Evolutionary conservation across 1,140 invertebrate genomes (phyloP).

Genomic region (Melanaphis sacchari): DNA sequence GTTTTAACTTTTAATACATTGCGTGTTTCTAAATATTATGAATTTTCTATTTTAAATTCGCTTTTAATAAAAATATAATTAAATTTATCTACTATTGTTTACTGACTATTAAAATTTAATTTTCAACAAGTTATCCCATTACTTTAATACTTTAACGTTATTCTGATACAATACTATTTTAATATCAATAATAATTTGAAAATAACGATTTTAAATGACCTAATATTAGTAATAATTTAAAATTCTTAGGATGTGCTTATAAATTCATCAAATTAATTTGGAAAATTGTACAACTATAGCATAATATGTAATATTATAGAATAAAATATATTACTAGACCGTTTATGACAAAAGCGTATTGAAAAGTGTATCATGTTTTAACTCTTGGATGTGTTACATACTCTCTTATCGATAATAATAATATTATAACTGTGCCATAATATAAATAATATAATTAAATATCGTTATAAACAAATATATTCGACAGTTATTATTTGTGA

Average conservation of each 20-base stretch:
- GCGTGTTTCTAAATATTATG: no score
- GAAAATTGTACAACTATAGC: neutral
- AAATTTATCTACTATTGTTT: no score
- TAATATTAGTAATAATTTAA: no score
- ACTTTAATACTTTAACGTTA: no score
- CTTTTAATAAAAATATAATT: no score
- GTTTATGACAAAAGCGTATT: neutral
- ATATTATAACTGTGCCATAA: neutral
- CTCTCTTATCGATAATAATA: neutral
- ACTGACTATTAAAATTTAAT: no score
- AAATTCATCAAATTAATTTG: neutral
- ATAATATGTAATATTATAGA: neutral
- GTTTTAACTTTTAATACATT: no score
- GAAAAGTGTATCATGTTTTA: neutral
- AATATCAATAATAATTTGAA: no score
- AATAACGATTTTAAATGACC: no score
- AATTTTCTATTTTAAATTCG: no score
- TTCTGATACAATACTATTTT: no score
- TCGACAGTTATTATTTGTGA: neutral
- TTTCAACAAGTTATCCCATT: no score
- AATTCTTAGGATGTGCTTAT: neutral
- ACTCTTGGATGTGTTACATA: neutral
- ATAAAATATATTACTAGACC: neutral
- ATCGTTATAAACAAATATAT: neutral
- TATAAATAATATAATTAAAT: neutral